phyloP scores from a whole-genome alignment of 1,140 invertebrate genomes.

The Cydia amplana region DNA sequence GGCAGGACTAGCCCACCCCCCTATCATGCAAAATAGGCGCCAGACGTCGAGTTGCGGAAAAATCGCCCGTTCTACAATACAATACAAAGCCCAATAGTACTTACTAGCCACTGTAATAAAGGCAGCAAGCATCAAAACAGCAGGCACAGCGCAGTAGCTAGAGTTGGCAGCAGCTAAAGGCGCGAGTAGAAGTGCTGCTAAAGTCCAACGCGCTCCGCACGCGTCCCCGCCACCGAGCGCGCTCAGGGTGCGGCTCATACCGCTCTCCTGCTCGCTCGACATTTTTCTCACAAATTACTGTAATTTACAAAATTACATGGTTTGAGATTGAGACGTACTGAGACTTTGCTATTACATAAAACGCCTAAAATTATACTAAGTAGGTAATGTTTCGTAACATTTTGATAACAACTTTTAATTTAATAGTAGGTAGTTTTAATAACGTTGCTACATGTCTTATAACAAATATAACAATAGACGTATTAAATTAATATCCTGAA shows the following conservation, averaged over 20 bases:
- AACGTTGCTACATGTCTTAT: no score
- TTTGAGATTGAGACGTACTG: neutral
- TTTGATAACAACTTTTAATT: neutral
- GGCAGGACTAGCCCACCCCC: no score
- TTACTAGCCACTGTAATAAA: constrained; percentile 65
- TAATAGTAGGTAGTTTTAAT: neutral
- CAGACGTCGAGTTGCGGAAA: no score
- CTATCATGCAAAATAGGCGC: no score
- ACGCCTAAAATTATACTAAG: neutral
- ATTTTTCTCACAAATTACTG: constrained; percentile 40
- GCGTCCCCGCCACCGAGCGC: constrained; percentile 62
- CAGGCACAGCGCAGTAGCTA: constrained; percentile 68
- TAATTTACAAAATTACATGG: constrained; percentile 25
- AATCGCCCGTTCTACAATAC: no score
- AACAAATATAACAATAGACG: no score
- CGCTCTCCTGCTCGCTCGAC: constrained; percentile 43
- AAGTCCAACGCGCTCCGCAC: constrained; percentile 68
- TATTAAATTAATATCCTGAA: no score
- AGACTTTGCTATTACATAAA: neutral
- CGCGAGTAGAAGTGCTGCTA: constrained; percentile 64
- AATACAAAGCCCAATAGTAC: constrained; percentile 34
- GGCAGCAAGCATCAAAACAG: constrained; percentile 55
- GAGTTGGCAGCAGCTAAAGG: constrained; percentile 69
- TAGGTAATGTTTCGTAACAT: neutral
- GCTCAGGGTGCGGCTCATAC: constrained; percentile 53